A percentile compares a stretch with the other conserved stretches of the same genome.
These are phyloP conservation scores for Macrosteles quadrilineatus DNA, from an alignment of 1,140 invertebrate species.

Conservation along the genomic window DNA sequence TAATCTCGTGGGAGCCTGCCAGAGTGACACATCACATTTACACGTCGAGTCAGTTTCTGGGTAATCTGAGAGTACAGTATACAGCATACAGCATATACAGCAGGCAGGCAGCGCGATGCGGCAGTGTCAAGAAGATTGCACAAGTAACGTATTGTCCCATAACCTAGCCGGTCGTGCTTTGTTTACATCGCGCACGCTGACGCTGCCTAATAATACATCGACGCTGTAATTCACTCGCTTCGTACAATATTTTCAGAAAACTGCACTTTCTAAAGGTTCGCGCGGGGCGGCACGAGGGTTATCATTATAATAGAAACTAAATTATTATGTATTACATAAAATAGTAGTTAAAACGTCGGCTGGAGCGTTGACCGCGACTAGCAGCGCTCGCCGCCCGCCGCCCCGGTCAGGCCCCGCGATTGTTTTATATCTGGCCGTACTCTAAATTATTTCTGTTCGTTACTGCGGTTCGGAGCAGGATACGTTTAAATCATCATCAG, in stretches of 20 bases:
- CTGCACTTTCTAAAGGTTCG: slow-evolving; percentile 22
- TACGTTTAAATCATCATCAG: slow-evolving; percentile 23
- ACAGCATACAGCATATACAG: too few species aligned
- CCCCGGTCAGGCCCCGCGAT: neutral
- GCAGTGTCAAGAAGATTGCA: too few species aligned
- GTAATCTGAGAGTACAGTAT: too few species aligned
- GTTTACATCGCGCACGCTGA: neutral
- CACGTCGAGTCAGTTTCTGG: too few species aligned
- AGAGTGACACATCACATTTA: too few species aligned
- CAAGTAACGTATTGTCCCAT: neutral
- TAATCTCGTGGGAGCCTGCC: too few species aligned
- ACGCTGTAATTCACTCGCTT: slow-evolving; percentile 1
- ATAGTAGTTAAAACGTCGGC: slow-evolving; percentile 17
- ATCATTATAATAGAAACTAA: slow-evolving; percentile 30
- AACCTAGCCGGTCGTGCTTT: slow-evolving; percentile 3
- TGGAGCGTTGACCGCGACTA: neutral
- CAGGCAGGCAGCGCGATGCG: too few species aligned
- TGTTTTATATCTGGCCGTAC: slow-evolving; percentile 10
- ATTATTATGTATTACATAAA: slow-evolving; percentile 32
- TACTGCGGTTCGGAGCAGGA: slow-evolving; percentile 2
- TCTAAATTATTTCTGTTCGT: slow-evolving; percentile 21
- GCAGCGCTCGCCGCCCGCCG: neutral
- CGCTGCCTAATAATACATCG: neutral
- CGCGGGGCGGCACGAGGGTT: neutral
- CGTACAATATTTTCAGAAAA: slow-evolving; percentile 28